A percentile compares a stretch with the other conserved stretches of the same genome.
Conservation (phyloP, 2,113 vertebrate genomes). For the Crotophaga sulcirostris region DNA sequence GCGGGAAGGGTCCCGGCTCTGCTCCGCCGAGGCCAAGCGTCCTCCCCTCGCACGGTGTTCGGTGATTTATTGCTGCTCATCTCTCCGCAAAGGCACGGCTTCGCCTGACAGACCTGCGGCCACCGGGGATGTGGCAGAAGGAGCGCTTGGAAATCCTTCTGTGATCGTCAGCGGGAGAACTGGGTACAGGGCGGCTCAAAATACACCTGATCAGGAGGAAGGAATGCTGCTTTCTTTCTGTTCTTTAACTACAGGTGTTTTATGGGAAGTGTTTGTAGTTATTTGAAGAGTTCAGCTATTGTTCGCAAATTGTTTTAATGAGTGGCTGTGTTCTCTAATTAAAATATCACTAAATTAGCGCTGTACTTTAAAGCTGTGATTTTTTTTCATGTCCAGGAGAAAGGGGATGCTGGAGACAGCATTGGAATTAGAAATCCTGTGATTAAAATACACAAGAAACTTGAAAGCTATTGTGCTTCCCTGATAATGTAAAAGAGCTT, state of each 20-base stretch:
- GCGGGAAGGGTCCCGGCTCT: neutral
- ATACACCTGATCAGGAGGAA: no score
- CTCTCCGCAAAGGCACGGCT: neutral
- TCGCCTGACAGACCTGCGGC: rapidly evolving
- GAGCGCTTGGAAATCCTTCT: neutral
- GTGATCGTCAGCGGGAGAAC: neutral
- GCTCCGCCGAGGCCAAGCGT: rapidly evolving
- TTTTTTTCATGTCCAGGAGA: neutral
- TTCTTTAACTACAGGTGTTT: neutral
- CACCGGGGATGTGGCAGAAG: neutral
- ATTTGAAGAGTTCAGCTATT: neutral
- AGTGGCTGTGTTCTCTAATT: neutral
- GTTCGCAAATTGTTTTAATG: neutral
- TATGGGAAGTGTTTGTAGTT: neutral
- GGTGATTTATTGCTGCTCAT: rapidly evolving
- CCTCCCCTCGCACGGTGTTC: no score
- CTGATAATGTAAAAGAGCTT: neutral
- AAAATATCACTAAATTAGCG: neutral
- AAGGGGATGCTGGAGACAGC: neutral
- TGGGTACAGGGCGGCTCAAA: neutral
- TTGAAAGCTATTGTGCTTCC: neutral
- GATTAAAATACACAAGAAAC: neutral
- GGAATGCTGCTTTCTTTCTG: neutral
- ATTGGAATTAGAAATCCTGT: neutral
- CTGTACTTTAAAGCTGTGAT: rapidly evolving